These are phyloP conservation scores for Aphelenchoides bicaudatus DNA, from an alignment of 2,888 invertebrate genomes.

Conservation along the genomic window DNA sequence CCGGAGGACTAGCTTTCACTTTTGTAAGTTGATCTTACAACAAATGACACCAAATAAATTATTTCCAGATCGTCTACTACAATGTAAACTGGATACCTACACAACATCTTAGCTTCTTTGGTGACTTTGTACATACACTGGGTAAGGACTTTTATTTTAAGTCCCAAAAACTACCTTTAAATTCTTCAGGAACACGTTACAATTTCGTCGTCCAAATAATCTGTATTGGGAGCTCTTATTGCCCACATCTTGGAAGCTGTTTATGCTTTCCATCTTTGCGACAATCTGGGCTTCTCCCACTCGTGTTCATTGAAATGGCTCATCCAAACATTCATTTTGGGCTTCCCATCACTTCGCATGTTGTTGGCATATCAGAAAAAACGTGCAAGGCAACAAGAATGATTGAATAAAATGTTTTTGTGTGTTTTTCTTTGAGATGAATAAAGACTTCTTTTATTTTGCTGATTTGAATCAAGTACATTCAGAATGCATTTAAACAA, in stretches of 20 bases:
- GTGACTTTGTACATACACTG: background rate
- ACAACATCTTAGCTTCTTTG: constrained; percentile 6
- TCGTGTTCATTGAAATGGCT: constrained; percentile 52
- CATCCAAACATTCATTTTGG: constrained; percentile 52
- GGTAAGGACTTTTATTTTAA: background rate
- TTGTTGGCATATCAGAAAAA: constrained; percentile 27
- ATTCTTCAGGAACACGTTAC: constrained; percentile 32
- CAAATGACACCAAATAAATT: background rate
- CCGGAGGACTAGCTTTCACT: constrained; percentile 8
- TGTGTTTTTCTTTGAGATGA: too few relatives aligned
- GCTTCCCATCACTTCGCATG: constrained; percentile 50
- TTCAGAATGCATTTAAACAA: too few relatives aligned
- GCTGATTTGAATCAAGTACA: too few relatives aligned
- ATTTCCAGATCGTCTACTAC: constrained; percentile 11
- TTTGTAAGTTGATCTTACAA: constrained; percentile 9
- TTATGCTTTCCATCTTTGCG: constrained; percentile 44
- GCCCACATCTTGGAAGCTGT: constrained; percentile 51
- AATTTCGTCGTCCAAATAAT: constrained; percentile 14
- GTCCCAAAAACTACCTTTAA: background rate
- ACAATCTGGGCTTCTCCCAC: constrained; percentile 41
- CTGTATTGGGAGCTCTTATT: constrained; percentile 32
- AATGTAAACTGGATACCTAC: constrained; percentile 11
- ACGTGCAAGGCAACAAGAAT: too few relatives aligned
- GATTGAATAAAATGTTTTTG: too few relatives aligned
- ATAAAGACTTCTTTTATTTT: too few relatives aligned